Conservation (phyloP, 1,140 invertebrate species). For the Neotoxoptera formosana region DNA sequence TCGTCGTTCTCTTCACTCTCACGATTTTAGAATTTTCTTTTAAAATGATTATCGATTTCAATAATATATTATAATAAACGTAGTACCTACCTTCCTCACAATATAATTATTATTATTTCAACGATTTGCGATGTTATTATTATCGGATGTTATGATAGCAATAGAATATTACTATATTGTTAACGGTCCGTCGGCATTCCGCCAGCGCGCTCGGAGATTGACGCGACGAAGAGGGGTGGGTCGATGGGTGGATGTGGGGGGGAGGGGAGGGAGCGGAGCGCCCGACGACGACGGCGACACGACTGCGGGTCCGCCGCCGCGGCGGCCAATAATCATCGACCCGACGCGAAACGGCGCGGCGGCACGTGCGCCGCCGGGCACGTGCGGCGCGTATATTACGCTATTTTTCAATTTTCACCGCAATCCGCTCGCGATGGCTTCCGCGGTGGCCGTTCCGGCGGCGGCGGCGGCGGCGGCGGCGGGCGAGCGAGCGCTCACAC, state of each 20-base stretch:
- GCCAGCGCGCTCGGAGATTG: background rate
- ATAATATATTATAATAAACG: too few relatives aligned
- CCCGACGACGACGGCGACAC: background rate
- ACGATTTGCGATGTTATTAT: background rate
- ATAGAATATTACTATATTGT: too few relatives aligned
- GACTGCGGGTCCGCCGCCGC: background rate
- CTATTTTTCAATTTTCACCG: conserved; percentile 32
- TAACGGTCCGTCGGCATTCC: background rate
- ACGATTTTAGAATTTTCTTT: too few relatives aligned
- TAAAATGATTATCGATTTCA: too few relatives aligned
- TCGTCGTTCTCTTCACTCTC: too few relatives aligned
- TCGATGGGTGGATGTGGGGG: too few relatives aligned
- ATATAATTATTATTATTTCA: background rate
- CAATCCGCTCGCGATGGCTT: conserved; percentile 22
- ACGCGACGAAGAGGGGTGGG: too few relatives aligned
- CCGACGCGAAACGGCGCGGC: conserved; percentile 23
- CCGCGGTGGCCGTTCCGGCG: background rate
- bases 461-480: background rate
- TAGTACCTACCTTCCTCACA: too few relatives aligned
- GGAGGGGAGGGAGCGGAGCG: too few relatives aligned
- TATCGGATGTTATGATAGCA: too few relatives aligned
- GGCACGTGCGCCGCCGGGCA: conserved; percentile 27
- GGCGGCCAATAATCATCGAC: background rate
- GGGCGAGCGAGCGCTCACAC: background rate
- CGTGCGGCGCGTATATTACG: background rate